Conservation (phyloP, 2,888 invertebrate genomes). For the Sepiola atlantica region DNA sequence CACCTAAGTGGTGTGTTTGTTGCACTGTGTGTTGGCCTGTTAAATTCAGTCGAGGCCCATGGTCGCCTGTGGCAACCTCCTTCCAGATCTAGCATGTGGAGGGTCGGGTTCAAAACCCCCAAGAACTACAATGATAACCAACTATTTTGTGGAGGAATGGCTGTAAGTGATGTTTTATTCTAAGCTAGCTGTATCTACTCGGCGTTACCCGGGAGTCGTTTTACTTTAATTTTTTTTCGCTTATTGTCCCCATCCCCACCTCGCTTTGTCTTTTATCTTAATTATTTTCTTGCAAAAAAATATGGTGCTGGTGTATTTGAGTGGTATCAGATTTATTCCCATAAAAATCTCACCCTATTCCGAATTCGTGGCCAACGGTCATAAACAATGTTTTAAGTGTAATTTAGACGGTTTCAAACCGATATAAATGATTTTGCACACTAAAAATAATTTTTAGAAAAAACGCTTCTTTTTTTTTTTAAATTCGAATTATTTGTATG, state of each 20-base stretch:
- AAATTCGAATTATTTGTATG: too few species aligned
- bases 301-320: too few species aligned
- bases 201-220: background rate
- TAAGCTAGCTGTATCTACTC: background rate
- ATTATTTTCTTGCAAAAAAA: background rate
- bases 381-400: too few species aligned
- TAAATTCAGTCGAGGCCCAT: slow-evolving; percentile 50
- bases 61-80: slow-evolving; percentile 57
- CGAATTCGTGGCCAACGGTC: too few species aligned
- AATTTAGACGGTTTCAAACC: too few species aligned
- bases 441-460: too few species aligned
- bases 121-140: slow-evolving; percentile 57
- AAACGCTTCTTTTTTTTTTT: too few species aligned
- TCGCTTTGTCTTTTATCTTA: background rate
- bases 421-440: too few species aligned
- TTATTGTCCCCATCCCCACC: background rate
- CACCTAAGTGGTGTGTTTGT: slow-evolving; percentile 40
- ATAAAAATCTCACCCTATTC: too few species aligned
- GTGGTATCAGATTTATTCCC: too few species aligned
- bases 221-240: background rate
- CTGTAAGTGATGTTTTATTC: slow-evolving; percentile 52
- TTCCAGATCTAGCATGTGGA: slow-evolving; percentile 59
- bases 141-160: slow-evolving; percentile 57
- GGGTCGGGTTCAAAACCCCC: slow-evolving; percentile 55
- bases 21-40: slow-evolving; percentile 39